phyloP scores from a whole-genome alignment of 2,888 invertebrate genomes.

The Nowickia ferox region DNA sequence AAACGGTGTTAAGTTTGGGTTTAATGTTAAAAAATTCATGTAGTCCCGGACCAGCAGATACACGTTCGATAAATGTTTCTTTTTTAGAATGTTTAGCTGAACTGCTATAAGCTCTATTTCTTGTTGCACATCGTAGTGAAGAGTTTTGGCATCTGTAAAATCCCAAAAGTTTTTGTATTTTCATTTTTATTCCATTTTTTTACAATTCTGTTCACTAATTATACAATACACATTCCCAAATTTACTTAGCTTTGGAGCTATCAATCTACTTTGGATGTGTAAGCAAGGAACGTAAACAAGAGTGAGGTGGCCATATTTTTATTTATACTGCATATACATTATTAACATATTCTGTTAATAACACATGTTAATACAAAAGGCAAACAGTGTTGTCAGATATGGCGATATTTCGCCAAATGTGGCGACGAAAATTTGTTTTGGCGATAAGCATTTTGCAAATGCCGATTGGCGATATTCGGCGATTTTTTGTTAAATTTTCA shows the following conservation, averaged over 20 bases:
- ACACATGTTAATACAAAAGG: too few relatives aligned
- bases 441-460: too few relatives aligned
- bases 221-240: slow-evolving; percentile 48
- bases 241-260: neutral
- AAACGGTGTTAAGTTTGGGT: slow-evolving; percentile 59
- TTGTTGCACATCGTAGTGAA: neutral
- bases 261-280: slow-evolving; percentile 17
- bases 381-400: too few relatives aligned
- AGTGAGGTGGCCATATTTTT: neutral
- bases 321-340: neutral
- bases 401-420: too few relatives aligned
- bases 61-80: slow-evolving; percentile 77
- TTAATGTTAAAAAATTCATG: slow-evolving; percentile 81
- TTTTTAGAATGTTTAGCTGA: slow-evolving; percentile 56
- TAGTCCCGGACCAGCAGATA: slow-evolving; percentile 79
- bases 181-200: slow-evolving; percentile 47
- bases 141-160: neutral
- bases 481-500: too few relatives aligned
- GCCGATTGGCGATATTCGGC: too few relatives aligned
- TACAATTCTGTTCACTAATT: slow-evolving; percentile 17
- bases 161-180: slow-evolving; percentile 25
- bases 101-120: neutral
- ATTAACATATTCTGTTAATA: neutral
- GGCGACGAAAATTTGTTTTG: too few relatives aligned
- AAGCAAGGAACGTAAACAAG: slow-evolving; percentile 22